Conservation (phyloP, 2,888 invertebrate species). For the Hypercompe scribonia region DNA sequence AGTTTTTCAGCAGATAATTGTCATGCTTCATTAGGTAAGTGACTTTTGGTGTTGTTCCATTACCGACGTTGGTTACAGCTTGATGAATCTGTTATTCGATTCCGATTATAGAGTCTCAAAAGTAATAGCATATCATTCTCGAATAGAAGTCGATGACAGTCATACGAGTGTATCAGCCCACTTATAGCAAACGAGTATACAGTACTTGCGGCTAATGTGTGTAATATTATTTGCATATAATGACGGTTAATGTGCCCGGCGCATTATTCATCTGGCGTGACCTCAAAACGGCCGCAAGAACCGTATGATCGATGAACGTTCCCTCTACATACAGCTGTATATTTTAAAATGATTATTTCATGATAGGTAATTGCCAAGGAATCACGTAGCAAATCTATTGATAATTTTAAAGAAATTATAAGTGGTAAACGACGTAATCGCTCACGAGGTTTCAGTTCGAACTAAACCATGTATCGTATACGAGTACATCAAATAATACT, state of each 20-base stretch:
- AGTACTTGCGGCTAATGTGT: conserved; percentile 56
- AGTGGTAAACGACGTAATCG: conserved; percentile 49
- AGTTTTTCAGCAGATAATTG: conserved; percentile 80
- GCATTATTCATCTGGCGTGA: conserved; percentile 79
- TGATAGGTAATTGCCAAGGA: conserved; percentile 57
- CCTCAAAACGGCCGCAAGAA: conserved; percentile 78
- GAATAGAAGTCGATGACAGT: conserved; percentile 30
- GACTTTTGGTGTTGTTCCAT: conserved; percentile 54
- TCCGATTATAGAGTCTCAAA: conserved; percentile 19
- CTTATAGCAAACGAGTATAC: conserved; percentile 49
- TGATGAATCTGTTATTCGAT: conserved; percentile 30
- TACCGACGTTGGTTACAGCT: conserved; percentile 31
- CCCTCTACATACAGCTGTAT: conserved; percentile 47
- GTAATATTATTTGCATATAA: conserved; percentile 86
- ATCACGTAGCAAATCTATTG: conserved; percentile 52
- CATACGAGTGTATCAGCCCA: conserved; percentile 39
- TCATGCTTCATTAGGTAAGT: conserved; percentile 74
- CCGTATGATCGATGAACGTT: conserved; percentile 69
- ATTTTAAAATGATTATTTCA: conserved; percentile 57
- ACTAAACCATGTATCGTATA: conserved; percentile 44
- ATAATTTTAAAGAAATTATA: conserved; percentile 60
- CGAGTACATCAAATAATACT: conserved; percentile 41
- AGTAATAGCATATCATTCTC: conserved; percentile 25
- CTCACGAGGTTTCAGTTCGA: conserved; percentile 36
- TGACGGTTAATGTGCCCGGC: conserved; percentile 80